Evolutionary conservation across 2,888 invertebrate genomes (phyloP), one percentile per base, ranked within the genome.

Genomic region (Eilema caniola): DNA sequence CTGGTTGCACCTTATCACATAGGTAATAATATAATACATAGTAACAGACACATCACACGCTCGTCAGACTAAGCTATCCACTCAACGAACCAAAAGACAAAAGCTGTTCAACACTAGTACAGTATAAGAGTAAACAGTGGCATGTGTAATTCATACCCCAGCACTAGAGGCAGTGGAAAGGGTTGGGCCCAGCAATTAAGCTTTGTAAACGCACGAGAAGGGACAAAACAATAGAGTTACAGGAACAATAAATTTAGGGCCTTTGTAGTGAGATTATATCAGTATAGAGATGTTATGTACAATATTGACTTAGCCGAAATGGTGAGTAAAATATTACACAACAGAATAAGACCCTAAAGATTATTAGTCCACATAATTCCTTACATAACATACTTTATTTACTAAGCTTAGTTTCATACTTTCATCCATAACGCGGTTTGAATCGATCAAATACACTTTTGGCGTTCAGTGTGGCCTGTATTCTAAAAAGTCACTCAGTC

Each of bases 241-340:
- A 82, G 79, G 83, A 83, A 87, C 84, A 83, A 88, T 89, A 88
- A 85, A 87, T 86, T 85, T 70, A 72, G 71, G 77, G 75, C 81
- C 78, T 83, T 86, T 86, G 86, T 87, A 72, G 65, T 53, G 37
- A 80, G 82, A 83, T 85, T 83, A 83, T 82, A 81, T 76, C 82
- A 85, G 79, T 77, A 76, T 66, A 68, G 73, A 77, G 66, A 53
- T 62, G 56, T 16, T n/a, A 64, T 41, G 61, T 64, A 56, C 81
- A 81, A 81, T 86, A 85, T 82, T 84, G 84, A 82, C 75, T 65
- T 65, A 61, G 63, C 28, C 67, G 25, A 59, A 69, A 73, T 72
- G n/a, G 33, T 64, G 60, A 37, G 23, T 31, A 31, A 61, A 67
- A 56, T 33, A 53, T 61, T 59, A 25, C 31, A 28, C 24, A 53